phyloP scores from a whole-genome alignment of 2,113 vertebrate species.

The Esox niger region DNA sequence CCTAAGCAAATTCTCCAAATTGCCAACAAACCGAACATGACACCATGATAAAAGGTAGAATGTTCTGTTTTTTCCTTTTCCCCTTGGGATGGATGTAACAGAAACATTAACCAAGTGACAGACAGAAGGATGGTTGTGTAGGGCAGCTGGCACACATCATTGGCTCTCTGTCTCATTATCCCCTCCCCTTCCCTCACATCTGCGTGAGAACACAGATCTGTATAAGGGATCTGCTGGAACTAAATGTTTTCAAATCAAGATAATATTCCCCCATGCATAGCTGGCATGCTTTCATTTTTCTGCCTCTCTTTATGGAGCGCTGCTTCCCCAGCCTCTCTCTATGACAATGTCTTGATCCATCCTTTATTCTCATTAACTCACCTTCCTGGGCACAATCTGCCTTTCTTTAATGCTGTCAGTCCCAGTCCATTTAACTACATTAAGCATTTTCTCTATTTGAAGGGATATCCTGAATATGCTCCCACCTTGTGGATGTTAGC shows the following conservation, averaged over 20 bases:
- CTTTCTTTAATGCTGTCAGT: not conserved
- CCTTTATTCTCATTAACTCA: not conserved
- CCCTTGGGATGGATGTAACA: conserved; percentile 16
- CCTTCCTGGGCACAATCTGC: not conserved
- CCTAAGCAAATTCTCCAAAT: not conserved
- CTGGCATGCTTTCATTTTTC: conserved; percentile 61
- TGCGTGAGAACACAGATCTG: conserved; percentile 69
- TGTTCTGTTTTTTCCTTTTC: conserved; percentile 20
- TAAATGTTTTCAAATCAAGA: conserved; percentile 73
- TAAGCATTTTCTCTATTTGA: too few species aligned
- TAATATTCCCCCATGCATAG: conserved; percentile 67
- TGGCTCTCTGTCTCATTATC: conserved; percentile 30
- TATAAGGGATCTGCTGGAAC: conserved; percentile 67
- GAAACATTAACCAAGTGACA: conserved; percentile 28
- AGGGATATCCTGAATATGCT: too few species aligned
- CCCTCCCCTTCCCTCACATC: conserved; percentile 55
- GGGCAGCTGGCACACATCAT: conserved; percentile 24
- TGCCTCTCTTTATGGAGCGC: not conserved
- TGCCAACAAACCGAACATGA: too few species aligned
- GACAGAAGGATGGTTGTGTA: conserved; percentile 24
- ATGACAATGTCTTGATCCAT: not conserved
- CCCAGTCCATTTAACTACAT: too few species aligned
- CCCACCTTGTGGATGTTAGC: too few species aligned
- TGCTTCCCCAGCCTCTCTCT: too few species aligned
- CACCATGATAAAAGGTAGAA: conserved; percentile 11